phyloP scores from a whole-genome alignment of 2,888 invertebrate genomes.

The Sipha maydis region DNA sequence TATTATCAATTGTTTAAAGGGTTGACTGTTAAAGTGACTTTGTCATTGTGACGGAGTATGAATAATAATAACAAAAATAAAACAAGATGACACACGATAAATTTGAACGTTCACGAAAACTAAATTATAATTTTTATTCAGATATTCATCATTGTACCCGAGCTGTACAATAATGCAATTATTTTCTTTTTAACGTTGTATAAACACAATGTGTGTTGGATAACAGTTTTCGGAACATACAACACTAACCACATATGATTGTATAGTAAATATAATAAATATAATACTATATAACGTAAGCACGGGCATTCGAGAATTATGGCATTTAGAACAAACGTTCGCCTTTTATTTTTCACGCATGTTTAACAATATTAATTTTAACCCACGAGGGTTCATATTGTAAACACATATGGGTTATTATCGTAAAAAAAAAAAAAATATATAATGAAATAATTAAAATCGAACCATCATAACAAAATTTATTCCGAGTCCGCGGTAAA shows the following conservation, averaged over 20 bases:
- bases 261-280: no score
- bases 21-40: conserved; percentile 38
- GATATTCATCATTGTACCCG: conserved; percentile 35
- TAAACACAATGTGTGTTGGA: background rate
- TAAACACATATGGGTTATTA: background rate
- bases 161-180: background rate
- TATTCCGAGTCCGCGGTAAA: no score
- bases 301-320: background rate
- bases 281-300: no score
- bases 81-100: conserved; percentile 40
- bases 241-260: background rate
- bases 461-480: background rate
- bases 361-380: background rate
- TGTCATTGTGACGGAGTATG: conserved; percentile 33
- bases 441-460: no score
- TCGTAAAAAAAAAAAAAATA: background rate
- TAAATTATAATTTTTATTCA: conserved; percentile 28
- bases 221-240: background rate
- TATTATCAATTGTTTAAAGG: conserved; percentile 53
- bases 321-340: background rate
- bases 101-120: conserved; percentile 38
- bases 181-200: background rate
- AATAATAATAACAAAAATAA: conserved; percentile 16
- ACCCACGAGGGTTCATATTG: background rate
- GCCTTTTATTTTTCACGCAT: background rate